Evolutionary conservation across 2,113 vertebrate species (phyloP).

Genomic region (Cyprinus carpio): DNA sequence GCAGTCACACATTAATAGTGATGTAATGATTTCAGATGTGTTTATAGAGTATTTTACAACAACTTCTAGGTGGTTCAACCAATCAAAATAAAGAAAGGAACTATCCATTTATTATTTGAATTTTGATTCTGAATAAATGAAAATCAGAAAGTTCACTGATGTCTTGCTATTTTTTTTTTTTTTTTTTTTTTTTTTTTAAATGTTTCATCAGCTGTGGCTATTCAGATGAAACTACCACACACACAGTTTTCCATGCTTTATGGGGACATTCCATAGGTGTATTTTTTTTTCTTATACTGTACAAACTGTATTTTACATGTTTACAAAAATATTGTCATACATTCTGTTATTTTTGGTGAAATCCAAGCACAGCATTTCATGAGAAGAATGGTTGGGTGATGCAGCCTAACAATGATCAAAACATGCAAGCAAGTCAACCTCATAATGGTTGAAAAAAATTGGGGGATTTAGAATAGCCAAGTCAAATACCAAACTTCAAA

Average conservation of each 20-base stretch:
- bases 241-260: no score
- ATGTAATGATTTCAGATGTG: not conserved
- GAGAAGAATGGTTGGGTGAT: not conserved
- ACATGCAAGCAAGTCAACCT: not conserved
- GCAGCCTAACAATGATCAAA: not conserved
- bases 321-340: no score
- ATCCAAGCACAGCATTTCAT: not conserved
- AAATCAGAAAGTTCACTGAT: not conserved
- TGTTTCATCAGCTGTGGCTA: conserved; percentile 88
- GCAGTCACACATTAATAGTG: not conserved
- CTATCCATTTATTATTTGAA: not conserved
- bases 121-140: not conserved
- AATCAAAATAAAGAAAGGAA: not conserved
- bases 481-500: not conserved
- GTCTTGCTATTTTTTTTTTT: not conserved
- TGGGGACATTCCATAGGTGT: no score
- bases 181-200: not conserved
- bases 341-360: not conserved
- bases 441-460: not conserved
- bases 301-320: no score
- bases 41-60: not conserved
- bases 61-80: not conserved
- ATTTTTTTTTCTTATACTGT: no score
- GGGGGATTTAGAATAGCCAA: not conserved
- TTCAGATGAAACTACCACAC: conserved; percentile 91